Percentiles rank a stretch among this genome's conserved stretches.
Evolutionary conservation across 1,140 invertebrate species (phyloP).

Genomic region (Caenorhabditis tropicalis): DNA sequence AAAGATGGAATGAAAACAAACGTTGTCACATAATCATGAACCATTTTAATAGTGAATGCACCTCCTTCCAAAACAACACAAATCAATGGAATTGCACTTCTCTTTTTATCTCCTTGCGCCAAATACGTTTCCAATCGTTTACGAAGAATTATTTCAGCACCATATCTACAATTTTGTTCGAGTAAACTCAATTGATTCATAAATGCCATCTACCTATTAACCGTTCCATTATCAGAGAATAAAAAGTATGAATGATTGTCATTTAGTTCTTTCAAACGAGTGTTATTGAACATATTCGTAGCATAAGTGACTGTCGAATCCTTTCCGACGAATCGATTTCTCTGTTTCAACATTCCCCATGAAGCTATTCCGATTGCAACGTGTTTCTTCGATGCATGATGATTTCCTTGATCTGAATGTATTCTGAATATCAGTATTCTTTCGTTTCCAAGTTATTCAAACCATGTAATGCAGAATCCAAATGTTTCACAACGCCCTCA

Average conservation of each 20-base stretch:
- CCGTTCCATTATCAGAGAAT: conserved; percentile 92
- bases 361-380: conserved; percentile 87
- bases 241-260: conserved; percentile 94
- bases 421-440: neutral
- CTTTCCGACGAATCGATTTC: conserved; percentile 81
- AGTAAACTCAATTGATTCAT: neutral
- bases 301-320: conserved; percentile 48
- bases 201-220: conserved; percentile 78
- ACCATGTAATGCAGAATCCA: conserved; percentile 58
- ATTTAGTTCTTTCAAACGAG: conserved; percentile 88
- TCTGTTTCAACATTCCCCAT: conserved; percentile 95
- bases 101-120: conserved; percentile 43
- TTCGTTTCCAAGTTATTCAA: conserved; percentile 48
- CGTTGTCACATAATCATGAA: conserved; percentile 89
- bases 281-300: conserved; percentile 72
- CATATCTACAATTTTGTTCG: conserved; percentile 72
- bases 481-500: conserved; percentile 78
- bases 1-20: conserved; percentile 69
- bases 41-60: conserved; percentile 91
- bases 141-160: conserved; percentile 75
- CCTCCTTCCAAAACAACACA: conserved; percentile 96
- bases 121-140: conserved; percentile 75
- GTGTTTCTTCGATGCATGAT: conserved; percentile 39
- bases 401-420: conserved; percentile 15
- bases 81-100: conserved; percentile 80